Evolutionary conservation across 2,888 invertebrate species (phyloP).

Genomic region (Tenthredo distinguenda): DNA sequence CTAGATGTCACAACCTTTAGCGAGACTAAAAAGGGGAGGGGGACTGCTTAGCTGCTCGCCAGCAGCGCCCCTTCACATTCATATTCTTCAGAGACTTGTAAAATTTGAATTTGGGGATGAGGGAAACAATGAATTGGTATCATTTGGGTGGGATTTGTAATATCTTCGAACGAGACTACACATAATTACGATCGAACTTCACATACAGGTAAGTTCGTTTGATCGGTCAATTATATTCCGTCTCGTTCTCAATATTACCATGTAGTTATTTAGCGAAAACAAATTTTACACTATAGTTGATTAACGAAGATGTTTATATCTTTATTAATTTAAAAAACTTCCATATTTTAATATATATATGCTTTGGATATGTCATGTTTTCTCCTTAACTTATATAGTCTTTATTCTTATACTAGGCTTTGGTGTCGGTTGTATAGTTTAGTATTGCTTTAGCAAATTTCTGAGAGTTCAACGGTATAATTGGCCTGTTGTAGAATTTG

Average conservation of each 20-base stretch:
- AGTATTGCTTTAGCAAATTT: conserved; percentile 2
- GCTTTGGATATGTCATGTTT: no score
- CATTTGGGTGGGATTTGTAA: no score
- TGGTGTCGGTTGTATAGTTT: background rate
- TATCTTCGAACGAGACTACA: no score
- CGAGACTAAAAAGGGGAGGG: no score
- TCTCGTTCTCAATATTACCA: no score
- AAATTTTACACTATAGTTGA: background rate
- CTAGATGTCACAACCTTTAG: no score
- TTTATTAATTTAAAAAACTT: background rate
- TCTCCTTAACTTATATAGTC: no score
- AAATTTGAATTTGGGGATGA: background rate
- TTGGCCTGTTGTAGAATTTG: background rate
- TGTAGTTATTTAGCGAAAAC: no score
- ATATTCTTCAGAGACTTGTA: background rate
- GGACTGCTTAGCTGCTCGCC: conserved; percentile 2
- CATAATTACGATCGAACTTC: no score
- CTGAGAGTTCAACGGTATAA: background rate
- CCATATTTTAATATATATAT: background rate
- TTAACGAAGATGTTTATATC: background rate
- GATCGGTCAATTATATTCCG: no score
- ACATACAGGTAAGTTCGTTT: no score
- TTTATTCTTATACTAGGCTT: background rate
- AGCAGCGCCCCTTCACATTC: background rate
- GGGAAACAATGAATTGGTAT: background rate